Base-by-base conservation (phyloP, 1,140 invertebrate species). In the Cepaea nemoralis region DNA sequence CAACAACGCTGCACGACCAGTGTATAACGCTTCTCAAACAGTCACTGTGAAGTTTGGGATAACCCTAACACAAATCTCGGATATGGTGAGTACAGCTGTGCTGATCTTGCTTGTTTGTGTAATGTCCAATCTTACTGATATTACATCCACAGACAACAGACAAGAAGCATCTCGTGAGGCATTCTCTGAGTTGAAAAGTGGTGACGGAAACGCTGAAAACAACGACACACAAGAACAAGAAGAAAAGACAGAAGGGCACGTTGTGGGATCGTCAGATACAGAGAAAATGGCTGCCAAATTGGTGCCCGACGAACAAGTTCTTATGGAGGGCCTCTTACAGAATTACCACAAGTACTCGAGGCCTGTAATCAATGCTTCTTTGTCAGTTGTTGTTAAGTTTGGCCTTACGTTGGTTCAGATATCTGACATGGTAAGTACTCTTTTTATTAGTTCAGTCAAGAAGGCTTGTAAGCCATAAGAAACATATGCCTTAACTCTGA, bases 1-100 rank as follows among this genome's bases (percentile, higher is more conserved):
- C 94, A 98, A 99, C 93, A 95, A 96, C 87, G 94, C 98, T 92
- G 97, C 99, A 93, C 94, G 98, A 90, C 98, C 98, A 81, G 98
- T 99, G 88, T 95, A 95, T 91, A 99, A 99, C 94, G 97, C 98
- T 93, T 97, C 97, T 88, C 96, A 99, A 91, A 96, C 96, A 88
- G 95, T 99, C 89, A 95, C 96, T 93, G 95, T 99, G 92, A 97
- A 95, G 93, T 98, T 99, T 93, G 97, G 97, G 91, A 95, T 99
- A 92, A 98, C 97, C 88, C 94, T 99, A 91, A 98, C 98, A 94
- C 98, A 99, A 95, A 98, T 99, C 92, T 99, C 99, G 92, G 98
- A 99, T 94, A 98, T 99, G 95, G 98, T 99, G 94, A 95, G 96
- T 92, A 14, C 31, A 22, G 33, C n/a, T 55, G n/a, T 24, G 5